Evolutionary conservation across 2,888 invertebrate species (phyloP), one percentile per base, ranked within the genome.

Genomic region (Salpingus planirostris): DNA sequence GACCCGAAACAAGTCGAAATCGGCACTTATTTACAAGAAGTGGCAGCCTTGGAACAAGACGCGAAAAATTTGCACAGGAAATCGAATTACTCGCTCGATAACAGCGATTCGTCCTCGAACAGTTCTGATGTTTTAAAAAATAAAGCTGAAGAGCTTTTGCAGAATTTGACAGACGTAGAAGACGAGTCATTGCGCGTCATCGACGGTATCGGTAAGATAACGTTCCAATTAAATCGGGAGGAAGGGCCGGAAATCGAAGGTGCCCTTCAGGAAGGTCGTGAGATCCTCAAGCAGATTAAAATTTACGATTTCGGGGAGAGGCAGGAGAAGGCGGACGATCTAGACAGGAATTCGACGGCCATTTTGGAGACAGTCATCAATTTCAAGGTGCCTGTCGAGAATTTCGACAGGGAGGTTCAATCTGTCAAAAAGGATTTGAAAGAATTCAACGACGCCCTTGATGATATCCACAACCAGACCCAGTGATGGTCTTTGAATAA

Each of bases 241-340:
- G 76, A 77, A 60, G 71, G 76, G 24, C 80, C 82, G 0, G 84
- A 84, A 57, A 75, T 86, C 0, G 90, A 91, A 39, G 76, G 75
- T n/a, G 84, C 89, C 0, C 58, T 91, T 5, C 61, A 72, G 3
- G 80, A 88, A 55, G 91, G 89, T 0, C 71, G 75, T 31, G 68
- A 75, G 24, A 74, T 81, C 18, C 66, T 80, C 15, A 64, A 67
- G 1, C 70, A 73, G 30, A 78, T 88, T 5, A 68, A 70, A 31
- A 44, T 66, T 60, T 66, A 54, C 38, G 57, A 62, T 47, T 44
- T 67, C 47, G 40, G 59, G 40, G 44, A 45, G 10, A 49, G 52
- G 14, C 54, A 60, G 2, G 60, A 60, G 14, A 59, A 59, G 1
- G 69, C 68, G 0, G 52, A 54, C 6, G 62, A 67, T 18, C 65